Base-by-base conservation (phyloP, 2,888 invertebrate species). In the Cephus runcator region DNA sequence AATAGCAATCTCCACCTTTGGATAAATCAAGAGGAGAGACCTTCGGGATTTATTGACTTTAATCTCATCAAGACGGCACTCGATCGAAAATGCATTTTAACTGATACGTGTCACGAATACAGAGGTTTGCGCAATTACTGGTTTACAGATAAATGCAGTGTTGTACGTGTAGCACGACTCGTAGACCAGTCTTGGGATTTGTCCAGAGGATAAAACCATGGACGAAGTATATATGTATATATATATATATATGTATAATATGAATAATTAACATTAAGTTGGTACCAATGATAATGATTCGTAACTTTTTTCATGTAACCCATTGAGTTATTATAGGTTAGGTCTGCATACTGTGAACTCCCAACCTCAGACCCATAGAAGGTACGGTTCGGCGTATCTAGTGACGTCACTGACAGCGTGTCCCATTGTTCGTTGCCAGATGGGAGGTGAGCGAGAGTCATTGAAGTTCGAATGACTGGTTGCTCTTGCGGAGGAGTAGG, bases 371-470 rank as follows among this genome's bases (percentile, higher is more conserved):
- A 83, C 76, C 88, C 87, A 83, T 87, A 87, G 83, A 87, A 85
- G 88, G 88, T 78, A 84, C 82, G 85, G 83, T 81, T 79, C 76
- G 81, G 79, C 76, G 81, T 82, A 80, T 77, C 77, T 80, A 84
- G 83, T 88, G 87, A 88, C 87, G 87, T 88, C 88, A 88, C 79
- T 81, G 56, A 79, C 78, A 78, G 75, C 77, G 79, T 77, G 79
- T 81, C 80, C 76, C 73, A 79, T 81, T 81, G 77, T 80, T 79
- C 78, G 76, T 75, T 75, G 75, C 80, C 80, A 83, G 81, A 82
- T 79, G 75, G 73, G 79, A 82, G 74, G 74, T 35, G 74, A 74
- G 35, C 77, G 79, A 81, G 77, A 86, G 81, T 83, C 83, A 81
- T 82, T 81, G 81, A 83, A 82, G 83, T 85, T 82, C 73, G 81